These are phyloP conservation scores for Caracal caracal DNA, from an alignment of 2,113 vertebrate species.

Conservation along the genomic window DNA sequence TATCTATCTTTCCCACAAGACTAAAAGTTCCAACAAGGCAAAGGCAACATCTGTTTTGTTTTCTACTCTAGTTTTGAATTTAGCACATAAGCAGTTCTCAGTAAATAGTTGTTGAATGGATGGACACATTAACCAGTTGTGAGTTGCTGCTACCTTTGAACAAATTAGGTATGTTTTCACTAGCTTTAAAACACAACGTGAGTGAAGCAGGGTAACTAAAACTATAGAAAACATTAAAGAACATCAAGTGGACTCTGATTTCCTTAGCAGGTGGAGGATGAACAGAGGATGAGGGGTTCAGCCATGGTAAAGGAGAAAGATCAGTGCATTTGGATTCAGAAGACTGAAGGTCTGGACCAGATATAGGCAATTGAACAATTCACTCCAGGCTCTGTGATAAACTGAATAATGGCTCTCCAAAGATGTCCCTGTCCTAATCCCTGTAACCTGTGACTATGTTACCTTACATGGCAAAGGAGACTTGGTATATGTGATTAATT, in stretches of 20 bases:
- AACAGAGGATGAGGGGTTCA: background rate
- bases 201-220: background rate
- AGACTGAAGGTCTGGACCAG: background rate
- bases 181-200: background rate
- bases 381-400: background rate
- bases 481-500: background rate
- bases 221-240: constrained; percentile 1
- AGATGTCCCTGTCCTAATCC: background rate
- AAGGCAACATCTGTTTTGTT: background rate
- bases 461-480: background rate
- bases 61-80: background rate
- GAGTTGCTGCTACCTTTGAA: background rate
- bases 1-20: background rate
- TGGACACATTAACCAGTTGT: background rate
- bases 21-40: background rate
- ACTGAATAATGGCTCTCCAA: background rate
- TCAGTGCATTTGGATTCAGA: background rate
- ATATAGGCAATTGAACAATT: background rate
- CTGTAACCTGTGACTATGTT: background rate
- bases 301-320: background rate
- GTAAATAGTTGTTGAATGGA: background rate
- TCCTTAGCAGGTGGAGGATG: background rate
- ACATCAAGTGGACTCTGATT: background rate
- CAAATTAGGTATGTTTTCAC: background rate
- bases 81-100: background rate